Conservation (phyloP, 2,797 vertebrate species). For the Enteromius argenteus region DNA sequence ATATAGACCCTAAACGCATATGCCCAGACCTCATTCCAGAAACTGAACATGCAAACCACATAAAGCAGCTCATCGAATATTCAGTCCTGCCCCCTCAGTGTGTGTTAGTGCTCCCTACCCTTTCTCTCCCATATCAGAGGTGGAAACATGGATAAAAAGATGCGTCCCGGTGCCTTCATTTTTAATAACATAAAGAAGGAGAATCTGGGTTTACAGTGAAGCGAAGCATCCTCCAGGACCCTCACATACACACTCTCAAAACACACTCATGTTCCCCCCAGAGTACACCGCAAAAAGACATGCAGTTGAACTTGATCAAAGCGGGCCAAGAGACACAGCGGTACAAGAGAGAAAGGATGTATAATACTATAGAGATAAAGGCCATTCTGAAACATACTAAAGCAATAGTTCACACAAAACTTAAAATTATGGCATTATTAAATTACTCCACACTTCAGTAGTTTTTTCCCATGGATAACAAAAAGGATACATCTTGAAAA, state of each 20-base stretch:
- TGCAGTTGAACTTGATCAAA: slow-evolving; percentile 40
- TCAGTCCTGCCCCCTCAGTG: slow-evolving; percentile 34
- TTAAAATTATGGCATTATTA: background rate
- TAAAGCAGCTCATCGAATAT: slow-evolving; percentile 51
- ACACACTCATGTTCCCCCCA: background rate
- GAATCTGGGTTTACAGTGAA: slow-evolving; percentile 45
- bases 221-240: slow-evolving; percentile 42
- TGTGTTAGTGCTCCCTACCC: slow-evolving; percentile 22
- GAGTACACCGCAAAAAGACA: slow-evolving; percentile 28
- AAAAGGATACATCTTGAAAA: background rate
- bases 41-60: slow-evolving; percentile 51
- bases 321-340: slow-evolving; percentile 5
- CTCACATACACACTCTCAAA: slow-evolving; percentile 20
- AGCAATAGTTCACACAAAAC: background rate
- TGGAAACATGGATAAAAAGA: slow-evolving; percentile 53
- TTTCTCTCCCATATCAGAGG: slow-evolving; percentile 49
- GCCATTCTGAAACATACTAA: slow-evolving; percentile 6
- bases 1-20: slow-evolving; percentile 35
- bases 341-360: slow-evolving; percentile 1
- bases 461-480: background rate
- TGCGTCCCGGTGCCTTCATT: slow-evolving; percentile 48
- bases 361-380: slow-evolving; percentile 21
- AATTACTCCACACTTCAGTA: background rate
- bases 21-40: slow-evolving; percentile 27
- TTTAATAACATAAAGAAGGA: slow-evolving; percentile 54